Evolutionary conservation across 2,888 invertebrate species (phyloP).

Genomic region (Eupithecia subfuscata): DNA sequence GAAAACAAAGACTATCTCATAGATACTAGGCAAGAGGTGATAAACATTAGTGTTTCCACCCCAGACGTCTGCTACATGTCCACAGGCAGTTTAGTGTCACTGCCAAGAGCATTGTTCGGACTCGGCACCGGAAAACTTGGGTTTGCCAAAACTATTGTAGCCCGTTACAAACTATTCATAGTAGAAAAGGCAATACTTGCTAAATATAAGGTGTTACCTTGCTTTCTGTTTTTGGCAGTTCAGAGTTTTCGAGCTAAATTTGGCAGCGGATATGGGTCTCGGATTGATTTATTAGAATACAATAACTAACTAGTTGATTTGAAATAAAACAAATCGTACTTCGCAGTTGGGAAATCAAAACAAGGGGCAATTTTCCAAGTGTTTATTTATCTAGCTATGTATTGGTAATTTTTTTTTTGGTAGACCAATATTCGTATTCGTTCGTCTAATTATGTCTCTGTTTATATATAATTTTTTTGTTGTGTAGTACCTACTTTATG

Average conservation of each 20-base stretch:
- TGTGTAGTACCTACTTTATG: no score
- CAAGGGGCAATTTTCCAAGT: not conserved
- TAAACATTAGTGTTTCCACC: not conserved
- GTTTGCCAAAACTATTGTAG: constrained; percentile 67
- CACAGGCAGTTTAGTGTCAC: constrained; percentile 54
- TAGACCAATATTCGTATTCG: no score
- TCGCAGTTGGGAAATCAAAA: not conserved
- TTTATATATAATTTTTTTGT: no score
- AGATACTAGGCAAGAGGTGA: not conserved
- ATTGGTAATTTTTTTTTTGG: no score
- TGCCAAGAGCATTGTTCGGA: constrained; percentile 75
- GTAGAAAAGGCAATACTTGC: constrained; percentile 38
- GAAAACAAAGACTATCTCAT: no score
- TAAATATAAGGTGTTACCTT: constrained; percentile 35
- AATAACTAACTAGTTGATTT: not conserved
- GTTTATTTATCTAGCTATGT: not conserved
- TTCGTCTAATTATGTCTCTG: no score
- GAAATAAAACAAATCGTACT: not conserved
- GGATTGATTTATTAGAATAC: constrained; percentile 9
- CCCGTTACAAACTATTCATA: constrained; percentile 67
- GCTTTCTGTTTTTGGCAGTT: constrained; percentile 35
- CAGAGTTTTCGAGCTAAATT: constrained; percentile 35
- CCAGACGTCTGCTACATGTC: constrained; percentile 11
- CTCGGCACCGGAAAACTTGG: constrained; percentile 56
- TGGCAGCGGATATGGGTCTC: constrained; percentile 28